Conservation (phyloP, 2,113 vertebrate species). For the Lucifuga dentata region DNA sequence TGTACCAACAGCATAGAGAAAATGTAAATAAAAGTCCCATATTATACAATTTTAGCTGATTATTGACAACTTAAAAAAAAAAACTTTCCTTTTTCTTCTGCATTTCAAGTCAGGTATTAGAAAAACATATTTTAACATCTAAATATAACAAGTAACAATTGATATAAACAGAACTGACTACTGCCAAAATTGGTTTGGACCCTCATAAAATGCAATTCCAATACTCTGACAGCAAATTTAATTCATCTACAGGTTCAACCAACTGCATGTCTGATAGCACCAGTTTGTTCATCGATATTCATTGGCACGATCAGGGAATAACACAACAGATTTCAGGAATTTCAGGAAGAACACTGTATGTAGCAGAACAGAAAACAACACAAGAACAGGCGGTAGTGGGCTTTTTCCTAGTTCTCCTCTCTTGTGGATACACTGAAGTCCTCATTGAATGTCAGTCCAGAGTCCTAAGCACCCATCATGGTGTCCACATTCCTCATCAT, state of each 20-base stretch:
- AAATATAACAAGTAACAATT: slow-evolving; percentile 26
- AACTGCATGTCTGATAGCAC: slow-evolving; percentile 67
- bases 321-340: slow-evolving; percentile 17
- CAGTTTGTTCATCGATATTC: slow-evolving; percentile 54
- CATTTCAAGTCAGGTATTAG: slow-evolving; percentile 39
- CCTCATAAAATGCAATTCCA: slow-evolving; percentile 10
- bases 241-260: slow-evolving; percentile 44
- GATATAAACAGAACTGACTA: slow-evolving; percentile 17
- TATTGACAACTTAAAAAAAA: slow-evolving; percentile 27
- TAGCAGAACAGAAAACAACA: background rate
- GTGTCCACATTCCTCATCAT: slow-evolving; percentile 56
- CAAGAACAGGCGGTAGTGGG: background rate
- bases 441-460: slow-evolving; percentile 48
- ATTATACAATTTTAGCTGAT: slow-evolving; percentile 44
- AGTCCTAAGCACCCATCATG: slow-evolving; percentile 45
- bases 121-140: slow-evolving; percentile 6
- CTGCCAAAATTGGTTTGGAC: slow-evolving; percentile 4
- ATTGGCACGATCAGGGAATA: slow-evolving; percentile 14
- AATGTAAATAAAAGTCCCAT: slow-evolving; percentile 33
- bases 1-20: slow-evolving; percentile 41
- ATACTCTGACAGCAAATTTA: slow-evolving; percentile 3
- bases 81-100: slow-evolving; percentile 7
- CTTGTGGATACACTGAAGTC: slow-evolving; percentile 50
- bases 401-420: slow-evolving; percentile 20
- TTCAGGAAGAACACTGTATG: slow-evolving; percentile 30